Evolutionary conservation across 2,113 vertebrate species (phyloP), one percentile per base, ranked within the genome.

Genomic region (Pteronura brasiliensis): DNA sequence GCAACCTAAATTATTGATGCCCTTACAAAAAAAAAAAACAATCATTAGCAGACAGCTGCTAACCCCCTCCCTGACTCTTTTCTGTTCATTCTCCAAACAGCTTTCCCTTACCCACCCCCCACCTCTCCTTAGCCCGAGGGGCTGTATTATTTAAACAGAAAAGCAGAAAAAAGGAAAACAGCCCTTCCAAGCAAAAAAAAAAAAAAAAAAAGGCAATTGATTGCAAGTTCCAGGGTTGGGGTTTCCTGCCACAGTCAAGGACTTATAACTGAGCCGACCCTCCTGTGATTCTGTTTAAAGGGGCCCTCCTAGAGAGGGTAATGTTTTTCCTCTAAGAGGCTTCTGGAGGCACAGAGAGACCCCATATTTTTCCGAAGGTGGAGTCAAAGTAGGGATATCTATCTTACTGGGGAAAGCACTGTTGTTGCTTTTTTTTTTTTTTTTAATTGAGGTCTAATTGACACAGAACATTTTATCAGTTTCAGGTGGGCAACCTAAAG

Each of bases 1-100:
- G 8, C 96, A 72, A 89, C 85, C 87, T 96, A 52, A 95, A 96
- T 97, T 95, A 97, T 95, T 96, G 88, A 96, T 85, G 85, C 72
- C 34, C n/a, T 63, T 81, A 74, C 93, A 21, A 42, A 90, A 87
- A 21, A 42, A 90, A 87, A 29, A 34, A 42, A 90, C 76, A 67
- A 17, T 79, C 76, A 86, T 96, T 86, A 81, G 47, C 69, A 52
- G 65, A 39, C 94, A 97, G 86, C 97, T 96, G 95, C 59, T 74
- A 59, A 92, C 29, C 31, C 63, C 59, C 29, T 57, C 61, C 27
- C 34, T 11, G 15, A n/a, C 93, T 39, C 39, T 44, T 61, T 42
- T 20, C 42, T 39, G 63, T 87, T 82, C 71, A 0, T 67, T 31
- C 76, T 44, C 6, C 6, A 88, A 93, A 77, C 12, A 21, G 77